These are phyloP conservation scores for Iguana delicatissima DNA, from an alignment of 2,797 vertebrate genomes.

Conservation along the genomic window DNA sequence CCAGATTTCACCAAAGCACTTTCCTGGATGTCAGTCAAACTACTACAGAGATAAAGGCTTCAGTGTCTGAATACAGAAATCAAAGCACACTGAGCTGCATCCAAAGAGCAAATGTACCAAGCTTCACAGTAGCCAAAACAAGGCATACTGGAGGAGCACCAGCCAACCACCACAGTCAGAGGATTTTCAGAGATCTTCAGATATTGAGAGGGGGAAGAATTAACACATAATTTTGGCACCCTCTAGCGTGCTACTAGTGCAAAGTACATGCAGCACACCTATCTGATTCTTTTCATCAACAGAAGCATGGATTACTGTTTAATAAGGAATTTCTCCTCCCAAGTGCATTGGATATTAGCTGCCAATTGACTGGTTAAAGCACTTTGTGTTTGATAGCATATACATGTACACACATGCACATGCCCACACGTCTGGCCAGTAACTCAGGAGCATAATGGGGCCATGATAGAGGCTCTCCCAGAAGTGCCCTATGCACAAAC, in stretches of 20 bases:
- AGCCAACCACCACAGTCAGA: background rate
- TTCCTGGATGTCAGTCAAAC: conserved; percentile 9
- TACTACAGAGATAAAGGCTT: background rate
- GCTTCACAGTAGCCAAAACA: background rate
- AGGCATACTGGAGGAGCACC: background rate
- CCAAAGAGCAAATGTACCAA: background rate
- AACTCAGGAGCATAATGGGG: background rate
- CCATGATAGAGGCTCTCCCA: background rate
- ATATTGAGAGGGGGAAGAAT: background rate
- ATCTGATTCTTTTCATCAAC: background rate
- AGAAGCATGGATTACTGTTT: background rate
- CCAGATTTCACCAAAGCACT: background rate
- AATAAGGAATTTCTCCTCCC: background rate
- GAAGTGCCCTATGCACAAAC: background rate
- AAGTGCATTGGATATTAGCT: background rate
- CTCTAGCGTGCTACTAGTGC: background rate
- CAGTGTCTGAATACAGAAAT: conserved; percentile 15
- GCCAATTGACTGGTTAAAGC: background rate
- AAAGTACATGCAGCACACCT: background rate
- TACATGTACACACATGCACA: background rate
- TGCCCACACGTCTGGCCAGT: background rate
- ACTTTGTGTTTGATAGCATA: background rate
- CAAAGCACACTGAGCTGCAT: background rate
- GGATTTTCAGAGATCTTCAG: background rate
- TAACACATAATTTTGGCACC: conserved; percentile 4